Evolutionary conservation across 2,113 vertebrate species (phyloP).

Genomic region (Podilymbus podiceps): DNA sequence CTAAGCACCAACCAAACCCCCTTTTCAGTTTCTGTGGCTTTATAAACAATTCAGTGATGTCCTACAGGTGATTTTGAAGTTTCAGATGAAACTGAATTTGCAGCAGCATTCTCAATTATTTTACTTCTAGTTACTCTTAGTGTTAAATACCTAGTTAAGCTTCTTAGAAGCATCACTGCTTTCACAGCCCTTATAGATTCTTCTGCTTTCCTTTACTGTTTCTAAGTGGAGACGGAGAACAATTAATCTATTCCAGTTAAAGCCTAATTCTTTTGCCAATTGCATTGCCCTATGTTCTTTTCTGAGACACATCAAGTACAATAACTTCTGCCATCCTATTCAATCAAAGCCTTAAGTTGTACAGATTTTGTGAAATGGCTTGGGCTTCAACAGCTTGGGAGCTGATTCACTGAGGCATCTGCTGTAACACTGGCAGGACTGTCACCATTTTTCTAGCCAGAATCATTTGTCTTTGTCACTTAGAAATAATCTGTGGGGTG

Average conservation of each 20-base stretch:
- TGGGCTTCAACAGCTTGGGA: slow-evolving; percentile 54
- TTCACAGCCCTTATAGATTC: not conserved
- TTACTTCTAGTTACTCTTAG: not conserved
- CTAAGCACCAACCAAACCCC: not conserved
- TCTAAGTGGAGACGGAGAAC: not conserved
- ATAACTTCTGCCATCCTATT: slow-evolving; percentile 47
- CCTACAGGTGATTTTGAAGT: not conserved
- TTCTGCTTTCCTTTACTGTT: not conserved
- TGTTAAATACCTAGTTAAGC: not conserved
- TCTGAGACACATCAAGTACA: slow-evolving; percentile 37
- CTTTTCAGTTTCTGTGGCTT: not conserved
- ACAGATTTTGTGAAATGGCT: slow-evolving; percentile 42
- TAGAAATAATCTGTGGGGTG: slow-evolving; percentile 39
- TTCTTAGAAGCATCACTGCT: not conserved
- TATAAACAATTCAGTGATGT: not conserved
- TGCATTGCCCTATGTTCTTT: slow-evolving; percentile 2
- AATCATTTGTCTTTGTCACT: slow-evolving; percentile 58
- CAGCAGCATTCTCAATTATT: not conserved
- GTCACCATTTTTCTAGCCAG: slow-evolving; percentile 20
- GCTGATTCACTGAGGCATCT: slow-evolving; percentile 62
- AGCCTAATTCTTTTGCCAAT: slow-evolving; percentile 32
- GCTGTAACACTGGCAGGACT: slow-evolving; percentile 41
- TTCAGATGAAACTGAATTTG: not conserved
- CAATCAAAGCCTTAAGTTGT: slow-evolving; percentile 25
- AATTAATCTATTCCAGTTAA: slow-evolving; percentile 47